These are phyloP conservation scores for Xiphorhynchus erythropygius DNA, from an alignment of 2,797 vertebrate species.

Conservation along the genomic window DNA sequence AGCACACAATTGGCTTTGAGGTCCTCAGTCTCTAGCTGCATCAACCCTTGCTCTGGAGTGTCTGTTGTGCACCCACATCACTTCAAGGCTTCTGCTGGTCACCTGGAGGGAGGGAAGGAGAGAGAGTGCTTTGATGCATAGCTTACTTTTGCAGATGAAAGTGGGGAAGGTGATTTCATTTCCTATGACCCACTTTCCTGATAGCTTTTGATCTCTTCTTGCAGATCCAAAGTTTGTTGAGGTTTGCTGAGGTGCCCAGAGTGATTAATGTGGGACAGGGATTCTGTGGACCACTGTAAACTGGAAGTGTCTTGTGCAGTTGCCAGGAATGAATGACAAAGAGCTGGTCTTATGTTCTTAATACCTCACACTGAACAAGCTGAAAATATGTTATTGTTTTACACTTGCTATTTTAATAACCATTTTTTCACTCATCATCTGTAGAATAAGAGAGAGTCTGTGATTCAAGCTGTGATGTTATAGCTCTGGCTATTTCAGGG, in stretches of 20 bases:
- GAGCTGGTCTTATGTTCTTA: background rate
- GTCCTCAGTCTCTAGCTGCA: background rate
- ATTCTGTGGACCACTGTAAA: background rate
- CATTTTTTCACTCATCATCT: background rate
- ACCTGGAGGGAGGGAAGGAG: background rate
- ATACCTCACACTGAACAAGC: background rate
- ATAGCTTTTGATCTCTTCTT: background rate
- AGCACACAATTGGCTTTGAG: background rate
- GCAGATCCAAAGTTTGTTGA: background rate
- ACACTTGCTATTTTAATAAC: background rate
- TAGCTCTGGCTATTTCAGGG: background rate
- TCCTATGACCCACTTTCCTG: background rate
- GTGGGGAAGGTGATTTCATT: background rate
- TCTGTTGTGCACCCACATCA: background rate
- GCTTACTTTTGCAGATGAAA: background rate
- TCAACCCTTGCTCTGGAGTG: background rate
- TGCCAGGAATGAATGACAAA: background rate
- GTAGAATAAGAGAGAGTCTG: background rate
- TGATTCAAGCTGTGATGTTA: background rate
- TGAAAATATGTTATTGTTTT: background rate
- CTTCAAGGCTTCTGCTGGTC: background rate
- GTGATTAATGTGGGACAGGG: background rate
- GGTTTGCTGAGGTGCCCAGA: background rate
- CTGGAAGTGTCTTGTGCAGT: background rate
- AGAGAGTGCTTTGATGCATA: background rate